Evolutionary conservation across 2,888 invertebrate species (phyloP).

Genomic region (Chaitophorus viminalis): DNA sequence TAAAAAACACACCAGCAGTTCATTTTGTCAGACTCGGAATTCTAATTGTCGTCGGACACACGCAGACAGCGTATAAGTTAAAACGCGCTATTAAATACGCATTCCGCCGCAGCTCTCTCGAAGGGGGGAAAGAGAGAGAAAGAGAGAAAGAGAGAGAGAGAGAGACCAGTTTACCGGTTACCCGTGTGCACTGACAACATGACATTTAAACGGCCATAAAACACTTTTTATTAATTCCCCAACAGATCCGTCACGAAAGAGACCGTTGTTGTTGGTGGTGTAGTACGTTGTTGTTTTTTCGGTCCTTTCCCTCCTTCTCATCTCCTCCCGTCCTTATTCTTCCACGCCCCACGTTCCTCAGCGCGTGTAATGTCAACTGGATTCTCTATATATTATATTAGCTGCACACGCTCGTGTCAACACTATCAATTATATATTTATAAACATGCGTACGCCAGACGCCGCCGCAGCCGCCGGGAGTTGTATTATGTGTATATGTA

Average conservation of each 20-base stretch:
- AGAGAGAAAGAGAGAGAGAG: no score
- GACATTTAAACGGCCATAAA: slow-evolving; percentile 62
- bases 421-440: slow-evolving; percentile 61
- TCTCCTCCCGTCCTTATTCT: slow-evolving; percentile 22
- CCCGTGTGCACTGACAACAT: slow-evolving; percentile 52
- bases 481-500: not conserved
- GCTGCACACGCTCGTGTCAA: slow-evolving; percentile 58
- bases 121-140: no score
- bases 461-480: slow-evolving; percentile 44
- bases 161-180: slow-evolving; percentile 59
- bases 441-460: slow-evolving; percentile 55
- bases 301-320: slow-evolving; percentile 32
- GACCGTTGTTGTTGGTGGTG: no score
- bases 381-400: slow-evolving; percentile 61
- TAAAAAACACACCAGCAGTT: slow-evolving; percentile 62
- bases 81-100: slow-evolving; percentile 62
- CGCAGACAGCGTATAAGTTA: slow-evolving; percentile 60
- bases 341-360: slow-evolving; percentile 9
- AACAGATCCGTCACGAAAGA: slow-evolving; percentile 59
- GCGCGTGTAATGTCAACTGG: slow-evolving; percentile 59
- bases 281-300: slow-evolving; percentile 46
- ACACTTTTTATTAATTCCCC: slow-evolving; percentile 62
- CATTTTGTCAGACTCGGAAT: slow-evolving; percentile 62
- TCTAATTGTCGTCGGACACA: slow-evolving; percentile 62
- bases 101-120: slow-evolving; percentile 54